phyloP scores from a whole-genome alignment of 2,113 vertebrate species.

The Leucosticte australis region DNA sequence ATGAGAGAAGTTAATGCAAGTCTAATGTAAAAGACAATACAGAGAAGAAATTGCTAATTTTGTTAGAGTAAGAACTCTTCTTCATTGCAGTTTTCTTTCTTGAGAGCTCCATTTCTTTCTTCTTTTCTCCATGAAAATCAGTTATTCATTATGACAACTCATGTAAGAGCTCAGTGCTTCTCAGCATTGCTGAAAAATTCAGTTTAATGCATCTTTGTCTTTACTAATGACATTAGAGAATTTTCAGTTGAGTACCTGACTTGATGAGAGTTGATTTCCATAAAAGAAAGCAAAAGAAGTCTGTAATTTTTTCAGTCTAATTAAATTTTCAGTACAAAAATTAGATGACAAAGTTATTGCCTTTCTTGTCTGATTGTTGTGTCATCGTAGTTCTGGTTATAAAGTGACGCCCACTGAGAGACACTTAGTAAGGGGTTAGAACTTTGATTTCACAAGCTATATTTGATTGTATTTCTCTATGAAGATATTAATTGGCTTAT shows the following conservation, averaged over 20 bases:
- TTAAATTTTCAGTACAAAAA: neutral
- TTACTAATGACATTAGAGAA: constrained; percentile 1
- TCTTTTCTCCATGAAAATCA: neutral
- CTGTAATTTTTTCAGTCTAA: neutral
- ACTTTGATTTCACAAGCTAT: neutral
- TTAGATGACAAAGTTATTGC: neutral
- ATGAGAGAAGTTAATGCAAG: neutral
- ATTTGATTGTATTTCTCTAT: neutral
- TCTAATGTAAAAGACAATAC: neutral
- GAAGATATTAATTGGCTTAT: neutral
- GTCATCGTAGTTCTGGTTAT: neutral
- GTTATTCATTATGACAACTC: neutral
- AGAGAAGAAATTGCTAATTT: neutral
- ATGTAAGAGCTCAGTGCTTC: neutral
- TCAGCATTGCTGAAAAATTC: constrained; percentile 16
- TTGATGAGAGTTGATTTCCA: neutral
- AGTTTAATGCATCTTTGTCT: neutral
- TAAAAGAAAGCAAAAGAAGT: neutral
- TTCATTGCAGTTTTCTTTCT: neutral
- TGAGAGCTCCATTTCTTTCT: neutral
- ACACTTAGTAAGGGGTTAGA: neutral
- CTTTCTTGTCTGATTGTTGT: neutral
- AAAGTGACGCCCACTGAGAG: neutral
- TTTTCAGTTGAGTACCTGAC: neutral
- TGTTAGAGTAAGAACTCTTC: neutral